Evolutionary conservation across 2,888 invertebrate species (phyloP), one percentile per base, ranked within the genome.

Genomic region (Drosophila kambysellisi): DNA sequence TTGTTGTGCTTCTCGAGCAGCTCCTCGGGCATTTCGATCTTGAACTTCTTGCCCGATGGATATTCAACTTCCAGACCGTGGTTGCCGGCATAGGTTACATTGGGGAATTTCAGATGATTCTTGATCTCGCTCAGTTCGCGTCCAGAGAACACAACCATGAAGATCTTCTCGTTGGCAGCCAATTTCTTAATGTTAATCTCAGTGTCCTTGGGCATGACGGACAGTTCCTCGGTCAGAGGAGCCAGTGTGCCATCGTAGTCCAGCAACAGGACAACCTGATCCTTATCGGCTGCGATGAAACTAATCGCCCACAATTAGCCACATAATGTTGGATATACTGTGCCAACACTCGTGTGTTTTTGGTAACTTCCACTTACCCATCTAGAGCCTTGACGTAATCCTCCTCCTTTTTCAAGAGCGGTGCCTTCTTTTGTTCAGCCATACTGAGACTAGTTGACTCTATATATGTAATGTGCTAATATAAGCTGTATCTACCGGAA

Each of bases 211-310:
- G 96, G 96, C 93, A 93, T 93, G n/a, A 92, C 87, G n/a, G 93
- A 93, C 52, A 93, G 81, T 92, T 96, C 96, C 39, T 96, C 95
- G 43, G 96, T 96, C 57, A 96, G 95, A 3, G 96, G 96, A 5
- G 96, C 96, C 79, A 96, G 92, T 41, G 96, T 96, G 74, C 96
- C 96, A 92, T 96, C 96, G 90, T 96, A 96, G 91, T 96, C 96
- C 91, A 96, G 92, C 29, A 96, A 91, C 48, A 96, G 93, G 1
- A 96, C 96, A 84, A 96, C 92, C 92, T 96, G 95, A 91, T 96
- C 95, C 58, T 77, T 90, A 32, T 95, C 94, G 58, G 95, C 94
- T 66, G 95, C 95, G 82, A 96, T 91, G 81, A 93, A 93, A 76
- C 93, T 93, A 30, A 53, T 11, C 35, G 35, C 50, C 15, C 41